Evolutionary conservation across 2,888 invertebrate genomes (phyloP), one percentile per base, ranked within the genome.

Genomic region (Campoplex capitator): DNA sequence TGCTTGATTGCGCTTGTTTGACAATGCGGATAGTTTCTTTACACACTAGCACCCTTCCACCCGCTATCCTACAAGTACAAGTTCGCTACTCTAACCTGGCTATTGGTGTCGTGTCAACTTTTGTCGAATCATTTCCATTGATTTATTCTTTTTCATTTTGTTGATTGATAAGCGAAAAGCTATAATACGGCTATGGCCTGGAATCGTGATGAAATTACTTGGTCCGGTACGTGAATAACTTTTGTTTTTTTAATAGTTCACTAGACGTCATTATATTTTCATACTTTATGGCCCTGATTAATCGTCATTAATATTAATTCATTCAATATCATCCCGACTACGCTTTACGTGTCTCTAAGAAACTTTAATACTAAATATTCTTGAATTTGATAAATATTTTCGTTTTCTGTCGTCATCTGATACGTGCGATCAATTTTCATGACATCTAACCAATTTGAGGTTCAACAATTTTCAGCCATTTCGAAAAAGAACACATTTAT

Each of bases 161-260:
- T 56, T 38, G 65, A 58, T 48, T 35, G 16, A 73, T 38, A 75
- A 73, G 62, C n/a, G 42, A 54, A n/a, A 58, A 42, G 28, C 42
- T 67, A 65, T 62, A 32, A 56, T 4, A 70, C 65, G 67, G 75
- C 58, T 73, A 95, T 95, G 95, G 92, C 95, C 82, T 93, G 94
- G 74, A 95, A 95, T 92, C 96, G 95, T 88, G 95, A 96, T 88
- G 95, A 96, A 90, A 93, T 96, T 92, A 95, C 95, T 90, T 95
- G 95, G 94, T 95, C 94, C 92, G 96, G 96, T 96, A 92, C 92
- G 93, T 90, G 32, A 73, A 74, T 58, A 3, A 16, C 16, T 67
- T 35, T 73, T 73, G 23, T 18, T 28, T 51, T 18, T 11, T 32
- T 7, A 32, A 45, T 13, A 23, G 32, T 54, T 16, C 6, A 42